Conservation (phyloP, 2,888 invertebrate species). For the Barypeithes pellucidus region DNA sequence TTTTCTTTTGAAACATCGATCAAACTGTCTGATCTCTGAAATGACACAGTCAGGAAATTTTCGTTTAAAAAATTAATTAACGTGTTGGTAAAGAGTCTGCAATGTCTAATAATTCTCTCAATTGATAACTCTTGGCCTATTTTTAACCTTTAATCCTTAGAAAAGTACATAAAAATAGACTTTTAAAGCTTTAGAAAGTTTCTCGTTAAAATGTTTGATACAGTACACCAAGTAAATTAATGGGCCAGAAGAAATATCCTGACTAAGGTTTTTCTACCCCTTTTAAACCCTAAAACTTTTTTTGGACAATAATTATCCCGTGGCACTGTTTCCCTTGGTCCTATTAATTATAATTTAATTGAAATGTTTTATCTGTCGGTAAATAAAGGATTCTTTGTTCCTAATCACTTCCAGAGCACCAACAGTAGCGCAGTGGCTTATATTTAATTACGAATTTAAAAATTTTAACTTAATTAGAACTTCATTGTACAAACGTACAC, state of each 20-base stretch:
- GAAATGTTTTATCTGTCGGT: slow-evolving; percentile 39
- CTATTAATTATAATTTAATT: slow-evolving; percentile 45
- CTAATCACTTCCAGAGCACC: slow-evolving; percentile 16
- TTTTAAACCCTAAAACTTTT: slow-evolving; percentile 45
- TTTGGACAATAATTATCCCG: slow-evolving; percentile 43
- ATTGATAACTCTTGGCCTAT: not conserved
- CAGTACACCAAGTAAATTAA: slow-evolving; percentile 49
- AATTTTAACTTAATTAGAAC: no score
- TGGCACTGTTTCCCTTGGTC: slow-evolving; percentile 35
- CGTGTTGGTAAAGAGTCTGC: no score
- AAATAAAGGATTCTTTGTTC: slow-evolving; percentile 28
- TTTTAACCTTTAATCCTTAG: slow-evolving; percentile 1
- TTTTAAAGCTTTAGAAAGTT: slow-evolving; percentile 32
- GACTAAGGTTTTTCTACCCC: slow-evolving; percentile 45
- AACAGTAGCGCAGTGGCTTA: no score
- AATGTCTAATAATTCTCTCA: no score
- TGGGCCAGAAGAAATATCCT: slow-evolving; percentile 37
- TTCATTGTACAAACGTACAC: no score
- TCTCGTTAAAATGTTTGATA: slow-evolving; percentile 45
- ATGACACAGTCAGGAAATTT: no score
- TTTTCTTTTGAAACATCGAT: no score
- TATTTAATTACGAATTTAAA: no score
- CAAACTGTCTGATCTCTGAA: no score
- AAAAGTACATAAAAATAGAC: slow-evolving; percentile 22
- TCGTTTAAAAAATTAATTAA: no score